Conservation (phyloP, 2,888 invertebrate species). For the Siphonodentalium dalli region DNA sequence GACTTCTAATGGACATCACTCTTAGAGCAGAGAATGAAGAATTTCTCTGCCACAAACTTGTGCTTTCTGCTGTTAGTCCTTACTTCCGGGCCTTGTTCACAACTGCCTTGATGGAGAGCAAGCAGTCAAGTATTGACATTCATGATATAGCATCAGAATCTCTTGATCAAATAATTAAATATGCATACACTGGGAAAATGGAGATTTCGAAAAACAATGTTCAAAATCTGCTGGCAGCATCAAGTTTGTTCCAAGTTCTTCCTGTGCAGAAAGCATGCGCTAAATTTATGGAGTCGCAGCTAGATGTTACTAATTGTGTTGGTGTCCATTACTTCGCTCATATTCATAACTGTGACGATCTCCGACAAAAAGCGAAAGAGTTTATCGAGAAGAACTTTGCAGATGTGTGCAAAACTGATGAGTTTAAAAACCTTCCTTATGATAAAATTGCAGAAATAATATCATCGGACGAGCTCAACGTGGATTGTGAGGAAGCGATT, state of each 20-base stretch:
- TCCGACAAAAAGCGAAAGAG: conserved; percentile 52
- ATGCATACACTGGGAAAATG: conserved; percentile 58
- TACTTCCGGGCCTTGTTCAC: conserved; percentile 63
- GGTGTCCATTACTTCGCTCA: conserved; percentile 58
- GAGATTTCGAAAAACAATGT: conserved; percentile 53
- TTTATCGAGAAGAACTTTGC: conserved; percentile 58
- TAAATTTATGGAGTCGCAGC: conserved; percentile 59
- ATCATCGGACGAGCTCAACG: conserved; percentile 57
- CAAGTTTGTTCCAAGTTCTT: conserved; percentile 57
- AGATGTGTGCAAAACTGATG: conserved; percentile 49
- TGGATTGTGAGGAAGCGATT: conserved; percentile 58
- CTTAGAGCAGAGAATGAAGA: conserved; percentile 48
- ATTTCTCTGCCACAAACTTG: conserved; percentile 54
- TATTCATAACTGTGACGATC: conserved; percentile 50
- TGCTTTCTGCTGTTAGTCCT: conserved; percentile 57
- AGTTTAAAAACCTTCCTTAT: conserved; percentile 47
- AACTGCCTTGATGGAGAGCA: conserved; percentile 51
- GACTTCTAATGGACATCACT: conserved; percentile 50
- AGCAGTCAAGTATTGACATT: conserved; percentile 47
- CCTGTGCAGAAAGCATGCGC: conserved; percentile 57
- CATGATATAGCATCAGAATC: conserved; percentile 54
- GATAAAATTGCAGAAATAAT: conserved; percentile 50
- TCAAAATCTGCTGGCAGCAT: conserved; percentile 55
- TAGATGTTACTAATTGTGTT: conserved; percentile 57
- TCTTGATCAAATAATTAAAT: conserved; percentile 52